Conservation (phyloP, 2,888 invertebrate genomes). For the Schizaphis graminum region DNA sequence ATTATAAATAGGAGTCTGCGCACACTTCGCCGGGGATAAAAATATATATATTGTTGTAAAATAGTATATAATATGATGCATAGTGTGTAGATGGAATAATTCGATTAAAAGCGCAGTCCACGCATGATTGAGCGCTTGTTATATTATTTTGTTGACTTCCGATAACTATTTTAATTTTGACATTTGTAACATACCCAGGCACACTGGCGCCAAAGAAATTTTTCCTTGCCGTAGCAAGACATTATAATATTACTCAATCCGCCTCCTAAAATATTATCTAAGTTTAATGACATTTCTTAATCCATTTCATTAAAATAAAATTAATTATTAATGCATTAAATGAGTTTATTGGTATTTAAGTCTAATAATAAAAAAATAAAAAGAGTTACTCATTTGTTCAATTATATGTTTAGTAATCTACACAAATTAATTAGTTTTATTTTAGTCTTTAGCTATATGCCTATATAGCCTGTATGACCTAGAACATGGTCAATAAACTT, state of each 20-base stretch:
- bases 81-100: background rate
- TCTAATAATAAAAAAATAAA: background rate
- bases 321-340: background rate
- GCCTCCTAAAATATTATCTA: background rate
- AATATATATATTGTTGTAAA: background rate
- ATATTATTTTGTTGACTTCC: background rate
- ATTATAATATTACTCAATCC: background rate
- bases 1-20: background rate
- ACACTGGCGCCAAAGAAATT: background rate
- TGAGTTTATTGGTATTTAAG: background rate
- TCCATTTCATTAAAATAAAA: background rate
- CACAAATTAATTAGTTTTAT: background rate
- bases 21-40: background rate
- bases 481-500: background rate
- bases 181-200: background rate
- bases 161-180: background rate
- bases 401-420: background rate
- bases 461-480: background rate
- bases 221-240: background rate
- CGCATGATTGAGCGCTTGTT: background rate
- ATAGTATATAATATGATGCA: background rate
- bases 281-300: background rate
- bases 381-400: background rate
- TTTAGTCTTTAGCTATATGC: background rate
- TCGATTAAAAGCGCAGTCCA: background rate